These are phyloP conservation scores for Scaptomyza hsui DNA, from an alignment of 1,140 invertebrate species.

Conservation along the genomic window DNA sequence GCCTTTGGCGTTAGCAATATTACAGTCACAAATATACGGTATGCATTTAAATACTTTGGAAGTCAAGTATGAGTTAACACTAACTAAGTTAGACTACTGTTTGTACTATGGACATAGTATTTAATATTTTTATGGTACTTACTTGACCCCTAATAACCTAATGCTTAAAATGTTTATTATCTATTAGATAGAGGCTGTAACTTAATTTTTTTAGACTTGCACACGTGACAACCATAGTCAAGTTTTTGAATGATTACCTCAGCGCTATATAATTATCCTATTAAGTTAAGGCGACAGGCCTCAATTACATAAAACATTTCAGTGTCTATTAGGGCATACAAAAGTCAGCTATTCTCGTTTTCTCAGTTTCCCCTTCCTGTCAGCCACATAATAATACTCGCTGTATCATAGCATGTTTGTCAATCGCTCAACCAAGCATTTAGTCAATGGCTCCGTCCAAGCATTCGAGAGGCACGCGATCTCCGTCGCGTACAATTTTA, in stretches of 20 bases:
- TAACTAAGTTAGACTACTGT: not conserved
- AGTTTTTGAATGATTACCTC: not conserved
- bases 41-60: conserved; percentile 50
- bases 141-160: conserved; percentile 13
- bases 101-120: conserved; percentile 16
- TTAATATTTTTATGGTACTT: not conserved
- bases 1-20: conserved; percentile 91
- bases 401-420: conserved; percentile 2
- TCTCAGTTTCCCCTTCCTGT: not conserved
- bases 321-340: not conserved
- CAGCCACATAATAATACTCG: conserved; percentile 3
- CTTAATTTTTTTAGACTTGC: too few relatives aligned
- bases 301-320: not conserved
- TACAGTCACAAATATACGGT: conserved; percentile 90
- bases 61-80: conserved; percentile 7
- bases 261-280: not conserved
- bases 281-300: not conserved
- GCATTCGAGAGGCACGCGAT: conserved; percentile 59
- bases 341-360: not conserved
- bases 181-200: not conserved
- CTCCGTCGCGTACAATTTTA: conserved; percentile 18
- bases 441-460: conserved; percentile 15
- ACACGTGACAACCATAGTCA: not conserved
- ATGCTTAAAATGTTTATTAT: not conserved
- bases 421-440: conserved; percentile 26